Evolutionary conservation across 2,888 invertebrate genomes (phyloP).

Genomic region (Lithophane semibrunnea): DNA sequence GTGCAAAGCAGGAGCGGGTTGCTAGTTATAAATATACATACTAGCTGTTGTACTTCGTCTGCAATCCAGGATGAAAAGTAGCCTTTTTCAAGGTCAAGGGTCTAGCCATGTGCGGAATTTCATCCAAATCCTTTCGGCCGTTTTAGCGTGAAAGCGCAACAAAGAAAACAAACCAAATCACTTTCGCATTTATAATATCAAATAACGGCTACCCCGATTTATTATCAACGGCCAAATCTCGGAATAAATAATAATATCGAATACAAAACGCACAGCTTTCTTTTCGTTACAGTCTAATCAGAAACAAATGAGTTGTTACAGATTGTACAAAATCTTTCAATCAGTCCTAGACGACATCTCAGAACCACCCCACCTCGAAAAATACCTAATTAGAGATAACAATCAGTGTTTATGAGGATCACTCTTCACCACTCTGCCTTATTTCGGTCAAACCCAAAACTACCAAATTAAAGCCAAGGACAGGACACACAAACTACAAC

Average conservation of each 20-base stretch:
- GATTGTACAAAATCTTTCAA: neutral
- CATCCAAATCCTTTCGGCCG: too few species aligned
- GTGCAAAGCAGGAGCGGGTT: too few species aligned
- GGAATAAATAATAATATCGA: neutral
- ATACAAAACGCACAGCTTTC: neutral
- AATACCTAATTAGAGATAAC: neutral
- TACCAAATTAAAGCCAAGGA: constrained; percentile 6
- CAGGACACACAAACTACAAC: constrained; percentile 12
- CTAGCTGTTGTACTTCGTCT: too few species aligned
- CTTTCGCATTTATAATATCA: too few species aligned
- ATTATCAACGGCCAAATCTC: neutral
- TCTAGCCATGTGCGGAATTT: too few species aligned
- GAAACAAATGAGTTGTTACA: neutral
- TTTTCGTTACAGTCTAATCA: neutral
- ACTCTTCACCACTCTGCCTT: too few species aligned
- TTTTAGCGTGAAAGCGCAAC: too few species aligned
- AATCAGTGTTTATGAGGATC: neutral
- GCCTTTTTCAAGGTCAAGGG: too few species aligned
- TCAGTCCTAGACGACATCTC: neutral
- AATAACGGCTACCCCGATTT: too few species aligned
- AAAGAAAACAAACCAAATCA: too few species aligned
- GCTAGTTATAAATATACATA: too few species aligned
- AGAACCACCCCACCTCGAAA: neutral
- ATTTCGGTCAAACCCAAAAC: neutral
- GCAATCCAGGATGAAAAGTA: too few species aligned